Evolutionary conservation across 2,888 invertebrate species (phyloP), one percentile per base, ranked within the genome.

Genomic region (Piscicola geometra): DNA sequence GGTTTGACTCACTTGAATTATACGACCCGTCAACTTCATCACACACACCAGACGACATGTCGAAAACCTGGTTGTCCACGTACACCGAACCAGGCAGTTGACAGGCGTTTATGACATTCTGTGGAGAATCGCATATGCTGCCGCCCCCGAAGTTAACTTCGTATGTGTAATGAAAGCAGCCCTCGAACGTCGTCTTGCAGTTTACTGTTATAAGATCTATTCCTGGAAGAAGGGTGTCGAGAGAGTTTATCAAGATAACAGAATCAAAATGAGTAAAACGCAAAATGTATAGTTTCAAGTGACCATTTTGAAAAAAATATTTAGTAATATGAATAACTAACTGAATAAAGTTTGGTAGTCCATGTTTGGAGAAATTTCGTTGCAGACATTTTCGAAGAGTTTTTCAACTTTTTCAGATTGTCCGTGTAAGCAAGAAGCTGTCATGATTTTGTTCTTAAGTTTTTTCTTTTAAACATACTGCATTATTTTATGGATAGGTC

Each of bases 1-100:
- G 12, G 50, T 47, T 15, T 47, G n/a, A 64, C 64, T 64, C 9
- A 64, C 64, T 64, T 15, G 64, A 64, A 64, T 25, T 25, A n/a
- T 9, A 64, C 25, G 72, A 56, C 28, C 41, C 64, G 25, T 80
- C 78, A 1, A 84, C 83, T 69, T 81, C 82, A 0, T 80, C 77
- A 83, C 97, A 97, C 81, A 91, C 90, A 80, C 92, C 91, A 84
- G 95, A 97, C 0, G 93, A 93, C 80, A 97, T 94, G 82, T 93
- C 93, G 83, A 97, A 96, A 85, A 96, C 94, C 84, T 96, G 94
- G 87, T 97, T 97, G 71, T 94, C 93, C 80, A 95, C 95, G 79
- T 95, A 97, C 84, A 94, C 93, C 15, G 94, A 94, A 77, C 97
- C 97, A 1, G 96, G 93, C 28, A 92, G 92, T 87, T 97, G 97